Evolutionary conservation across 30 jellyfish, hydroid and myxozoan species (phyloP).

Genomic region (Pelagia noctiluca): DNA sequence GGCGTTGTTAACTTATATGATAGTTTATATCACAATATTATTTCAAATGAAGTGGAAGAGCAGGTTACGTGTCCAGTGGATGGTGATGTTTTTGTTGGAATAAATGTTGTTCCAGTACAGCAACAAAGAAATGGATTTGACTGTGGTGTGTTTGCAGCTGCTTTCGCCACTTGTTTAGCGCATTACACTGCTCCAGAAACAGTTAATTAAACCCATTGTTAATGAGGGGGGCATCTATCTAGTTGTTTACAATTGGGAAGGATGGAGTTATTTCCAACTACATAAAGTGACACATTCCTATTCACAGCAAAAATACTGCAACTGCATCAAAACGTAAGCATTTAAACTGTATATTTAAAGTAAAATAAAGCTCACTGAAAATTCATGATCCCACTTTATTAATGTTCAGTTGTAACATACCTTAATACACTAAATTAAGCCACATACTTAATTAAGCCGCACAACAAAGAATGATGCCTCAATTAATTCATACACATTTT

Average conservation of each 20-base stretch:
- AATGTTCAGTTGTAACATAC: too few relatives aligned
- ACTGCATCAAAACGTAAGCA: neutral
- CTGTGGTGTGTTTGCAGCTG: neutral
- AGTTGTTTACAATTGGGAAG: neutral
- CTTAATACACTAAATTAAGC: too few relatives aligned
- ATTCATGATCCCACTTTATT: too few relatives aligned
- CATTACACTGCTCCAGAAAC: neutral
- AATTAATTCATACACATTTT: too few relatives aligned
- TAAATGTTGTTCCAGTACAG: neutral
- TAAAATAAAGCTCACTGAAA: neutral
- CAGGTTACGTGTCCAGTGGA: neutral
- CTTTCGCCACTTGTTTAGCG: neutral
- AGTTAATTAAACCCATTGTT: neutral
- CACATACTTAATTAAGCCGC: too few relatives aligned
- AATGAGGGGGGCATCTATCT: neutral
- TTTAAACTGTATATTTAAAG: neutral
- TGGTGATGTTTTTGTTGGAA: neutral
- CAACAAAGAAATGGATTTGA: neutral
- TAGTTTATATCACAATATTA: neutral
- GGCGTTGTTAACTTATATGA: too few relatives aligned
- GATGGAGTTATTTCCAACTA: neutral
- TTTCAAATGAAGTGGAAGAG: neutral
- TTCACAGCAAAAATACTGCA: neutral
- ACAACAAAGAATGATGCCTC: too few relatives aligned
- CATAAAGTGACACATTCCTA: too few relatives aligned